These are phyloP conservation scores for Danio rerio DNA, from an alignment of 2,113 vertebrate genomes.

Conservation along the genomic window GRCz12tu NC_133178.1:48769501-48770000, in stretches of 20 bases:
- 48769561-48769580: too few species aligned
- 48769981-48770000: conserved; percentile 23
- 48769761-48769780: neutral
- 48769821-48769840: conserved; percentile 32
- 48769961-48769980: conserved; percentile 20
- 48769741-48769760: conserved; percentile 14
- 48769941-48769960: conserved; percentile 36
- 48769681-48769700: neutral
- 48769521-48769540: too few species aligned
- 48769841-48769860: neutral
- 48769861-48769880: conserved; percentile 38
- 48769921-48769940: conserved; percentile 34
- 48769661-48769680: neutral
- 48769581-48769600: too few species aligned
- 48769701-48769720: neutral
- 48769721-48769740: neutral
- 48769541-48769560: too few species aligned
- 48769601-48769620: too few species aligned
- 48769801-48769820: conserved; percentile 36
- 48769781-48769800: conserved; percentile 25
- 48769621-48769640: neutral
- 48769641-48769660: neutral
- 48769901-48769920: conserved; percentile 12
- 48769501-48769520: too few species aligned
- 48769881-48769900: conserved; percentile 4